Conservation (phyloP, 1,140 invertebrate genomes). For the Zaprionus vittiger region DNA sequence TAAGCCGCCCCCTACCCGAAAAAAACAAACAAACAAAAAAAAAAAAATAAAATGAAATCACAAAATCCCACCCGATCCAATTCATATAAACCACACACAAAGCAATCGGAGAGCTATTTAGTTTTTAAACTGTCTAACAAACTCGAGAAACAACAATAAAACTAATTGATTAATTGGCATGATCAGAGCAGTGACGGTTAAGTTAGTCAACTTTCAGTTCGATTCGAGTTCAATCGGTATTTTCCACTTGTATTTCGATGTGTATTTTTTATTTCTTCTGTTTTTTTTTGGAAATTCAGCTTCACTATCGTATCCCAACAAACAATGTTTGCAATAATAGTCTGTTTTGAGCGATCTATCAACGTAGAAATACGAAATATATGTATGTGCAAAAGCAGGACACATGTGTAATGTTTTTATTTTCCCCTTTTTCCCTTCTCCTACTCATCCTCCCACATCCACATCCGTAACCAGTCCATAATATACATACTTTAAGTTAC, state of each 20-base stretch:
- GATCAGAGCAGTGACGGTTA: not conserved
- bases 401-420: constrained; percentile 41
- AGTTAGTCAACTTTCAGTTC: not conserved
- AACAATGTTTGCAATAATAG: constrained; percentile 34
- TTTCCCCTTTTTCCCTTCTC: not conserved
- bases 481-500: constrained; percentile 39
- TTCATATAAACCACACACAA: constrained; percentile 12
- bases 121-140: constrained; percentile 26
- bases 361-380: constrained; percentile 19
- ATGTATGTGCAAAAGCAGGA: constrained; percentile 43
- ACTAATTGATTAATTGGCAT: not conserved
- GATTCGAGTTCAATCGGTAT: not conserved
- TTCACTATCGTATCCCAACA: constrained; percentile 6
- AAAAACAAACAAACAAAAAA: not conserved
- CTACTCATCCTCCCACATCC: not conserved
- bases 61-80: constrained; percentile 1
- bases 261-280: not conserved
- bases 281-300: constrained; percentile 9
- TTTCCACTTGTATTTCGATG: constrained; percentile 4
- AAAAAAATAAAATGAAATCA: not conserved
- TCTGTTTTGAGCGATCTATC: constrained; percentile 34
- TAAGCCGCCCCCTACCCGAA: not conserved
- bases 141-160: not conserved
- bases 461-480: constrained; percentile 1
- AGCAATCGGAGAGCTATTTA: constrained; percentile 50